Percentiles rank a stretch among this genome's conserved stretches.
phyloP scores from a whole-genome alignment of 2,797 vertebrate species.

The Parotocinclus haroldoi region DNA sequence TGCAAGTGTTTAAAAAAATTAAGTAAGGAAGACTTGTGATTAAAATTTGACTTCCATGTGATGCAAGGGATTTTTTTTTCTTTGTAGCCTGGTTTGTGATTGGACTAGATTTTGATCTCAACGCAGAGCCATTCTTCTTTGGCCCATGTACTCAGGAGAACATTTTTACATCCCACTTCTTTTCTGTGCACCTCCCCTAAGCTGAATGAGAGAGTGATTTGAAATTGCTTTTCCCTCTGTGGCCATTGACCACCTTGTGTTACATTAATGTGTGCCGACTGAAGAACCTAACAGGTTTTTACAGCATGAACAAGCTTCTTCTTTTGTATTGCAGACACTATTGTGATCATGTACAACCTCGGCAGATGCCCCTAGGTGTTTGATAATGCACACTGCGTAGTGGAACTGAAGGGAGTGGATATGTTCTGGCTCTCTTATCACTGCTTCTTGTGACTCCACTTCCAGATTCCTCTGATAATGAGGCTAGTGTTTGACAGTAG shows the following conservation, averaged over 20 bases:
- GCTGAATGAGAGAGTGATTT: slow-evolving; percentile 45
- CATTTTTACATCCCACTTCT: slow-evolving; percentile 14
- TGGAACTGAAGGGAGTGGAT: slow-evolving; percentile 31
- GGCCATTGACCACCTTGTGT: slow-evolving; percentile 53
- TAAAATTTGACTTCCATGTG: slow-evolving; percentile 8
- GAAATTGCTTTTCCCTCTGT: slow-evolving; percentile 53
- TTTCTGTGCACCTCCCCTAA: slow-evolving; percentile 28
- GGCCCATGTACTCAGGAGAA: slow-evolving; percentile 25
- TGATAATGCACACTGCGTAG: slow-evolving; percentile 39
- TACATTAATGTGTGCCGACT: slow-evolving; percentile 50
- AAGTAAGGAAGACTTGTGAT: slow-evolving; percentile 6
- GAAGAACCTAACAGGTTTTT: slow-evolving; percentile 46
- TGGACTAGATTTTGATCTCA: slow-evolving; percentile 11
- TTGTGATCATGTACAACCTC: slow-evolving; percentile 45
- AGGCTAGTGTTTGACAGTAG: slow-evolving; percentile 44
- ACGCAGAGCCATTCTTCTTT: slow-evolving; percentile 14
- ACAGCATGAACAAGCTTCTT: slow-evolving; percentile 36
- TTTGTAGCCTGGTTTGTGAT: slow-evolving; percentile 2
- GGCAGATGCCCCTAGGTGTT: slow-evolving; percentile 43
- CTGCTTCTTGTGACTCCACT: slow-evolving; percentile 34
- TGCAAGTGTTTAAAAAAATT: background rate
- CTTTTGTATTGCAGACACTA: slow-evolving; percentile 36
- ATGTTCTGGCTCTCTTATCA: slow-evolving; percentile 45
- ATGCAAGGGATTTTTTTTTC: background rate
- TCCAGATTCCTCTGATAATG: slow-evolving; percentile 41